Percentiles rank a stretch among this genome's conserved stretches.
phyloP scores from a whole-genome alignment of 2,888 invertebrate genomes.

The Oscheius sp. region DNA sequence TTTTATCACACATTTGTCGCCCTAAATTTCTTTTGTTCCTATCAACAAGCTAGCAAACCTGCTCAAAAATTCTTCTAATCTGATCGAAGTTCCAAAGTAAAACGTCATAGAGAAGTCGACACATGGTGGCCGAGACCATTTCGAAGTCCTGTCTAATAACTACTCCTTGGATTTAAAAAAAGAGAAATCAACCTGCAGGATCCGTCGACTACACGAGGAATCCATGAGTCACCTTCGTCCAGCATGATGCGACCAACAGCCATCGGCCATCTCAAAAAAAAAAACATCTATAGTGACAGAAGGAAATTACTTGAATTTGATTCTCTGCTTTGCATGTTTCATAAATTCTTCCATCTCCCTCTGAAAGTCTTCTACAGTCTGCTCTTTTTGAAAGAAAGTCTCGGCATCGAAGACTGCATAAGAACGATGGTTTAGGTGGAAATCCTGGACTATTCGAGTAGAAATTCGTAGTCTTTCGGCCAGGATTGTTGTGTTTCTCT shows the following conservation, averaged over 20 bases:
- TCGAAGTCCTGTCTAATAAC: slow-evolving; percentile 39
- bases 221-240: slow-evolving; percentile 55
- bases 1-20: slow-evolving; percentile 1
- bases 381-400: slow-evolving; percentile 47
- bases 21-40: background rate
- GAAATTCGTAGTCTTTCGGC: slow-evolving; percentile 38
- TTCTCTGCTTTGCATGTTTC: slow-evolving; percentile 40
- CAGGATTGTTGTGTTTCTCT: slow-evolving; percentile 13
- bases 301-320: slow-evolving; percentile 31
- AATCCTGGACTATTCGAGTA: slow-evolving; percentile 40
- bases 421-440: slow-evolving; percentile 42
- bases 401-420: slow-evolving; percentile 36
- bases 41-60: background rate
- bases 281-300: background rate
- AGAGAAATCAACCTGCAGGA: slow-evolving; percentile 14
- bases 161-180: too few relatives aligned
- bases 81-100: slow-evolving; percentile 47
- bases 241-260: slow-evolving; percentile 55
- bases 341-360: slow-evolving; percentile 49
- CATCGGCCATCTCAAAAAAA: slow-evolving; percentile 51
- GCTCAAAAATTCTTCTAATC: slow-evolving; percentile 41
- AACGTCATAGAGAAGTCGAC: slow-evolving; percentile 48
- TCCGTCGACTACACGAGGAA: slow-evolving; percentile 46
- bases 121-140: slow-evolving; percentile 53
- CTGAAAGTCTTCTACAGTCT: slow-evolving; percentile 44